Evolutionary conservation across 2,888 invertebrate genomes (phyloP).

Genomic region (Lysandra bellargus): DNA sequence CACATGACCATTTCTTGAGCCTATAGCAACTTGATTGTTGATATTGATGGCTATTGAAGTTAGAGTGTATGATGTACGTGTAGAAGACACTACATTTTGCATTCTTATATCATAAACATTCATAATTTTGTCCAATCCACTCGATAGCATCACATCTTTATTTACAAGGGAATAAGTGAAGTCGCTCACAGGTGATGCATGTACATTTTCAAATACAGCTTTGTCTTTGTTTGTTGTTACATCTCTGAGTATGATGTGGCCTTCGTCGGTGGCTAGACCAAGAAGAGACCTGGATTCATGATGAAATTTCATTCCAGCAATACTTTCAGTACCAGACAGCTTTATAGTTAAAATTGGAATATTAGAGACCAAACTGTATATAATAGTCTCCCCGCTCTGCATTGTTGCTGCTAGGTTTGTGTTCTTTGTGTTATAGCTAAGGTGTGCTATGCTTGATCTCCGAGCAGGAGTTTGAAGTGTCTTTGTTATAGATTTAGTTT

Average conservation of each 20-base stretch:
- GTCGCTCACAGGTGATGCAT: conserved; percentile 80
- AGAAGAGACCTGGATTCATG: conserved; percentile 68
- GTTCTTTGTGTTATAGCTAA: conserved; percentile 75
- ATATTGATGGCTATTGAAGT: conserved; percentile 67
- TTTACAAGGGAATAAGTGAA: conserved; percentile 79
- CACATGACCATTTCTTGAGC: conserved; percentile 77
- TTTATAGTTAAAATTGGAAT: conserved; percentile 70
- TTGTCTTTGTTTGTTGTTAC: conserved; percentile 72
- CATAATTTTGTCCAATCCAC: conserved; percentile 79
- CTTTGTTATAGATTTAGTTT: conserved; percentile 69
- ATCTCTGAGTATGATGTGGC: conserved; percentile 69
- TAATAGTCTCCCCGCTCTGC: conserved; percentile 73
- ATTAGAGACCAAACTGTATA: conserved; percentile 75
- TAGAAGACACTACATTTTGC: conserved; percentile 69
- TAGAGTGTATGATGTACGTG: conserved; percentile 63
- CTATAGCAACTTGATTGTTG: conserved; percentile 76
- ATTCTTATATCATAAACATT: conserved; percentile 79
- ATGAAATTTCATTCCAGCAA: conserved; percentile 75
- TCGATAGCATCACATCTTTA: conserved; percentile 77
- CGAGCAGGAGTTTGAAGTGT: conserved; percentile 68
- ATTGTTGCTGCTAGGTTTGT: conserved; percentile 71
- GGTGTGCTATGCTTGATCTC: conserved; percentile 61
- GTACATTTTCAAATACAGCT: conserved; percentile 72
- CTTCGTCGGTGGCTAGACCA: conserved; percentile 76
- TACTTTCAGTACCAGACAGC: conserved; percentile 64